These are phyloP conservation scores for Melanargia galathea DNA, from an alignment of 2,888 invertebrate genomes.

Conservation along the genomic window DNA sequence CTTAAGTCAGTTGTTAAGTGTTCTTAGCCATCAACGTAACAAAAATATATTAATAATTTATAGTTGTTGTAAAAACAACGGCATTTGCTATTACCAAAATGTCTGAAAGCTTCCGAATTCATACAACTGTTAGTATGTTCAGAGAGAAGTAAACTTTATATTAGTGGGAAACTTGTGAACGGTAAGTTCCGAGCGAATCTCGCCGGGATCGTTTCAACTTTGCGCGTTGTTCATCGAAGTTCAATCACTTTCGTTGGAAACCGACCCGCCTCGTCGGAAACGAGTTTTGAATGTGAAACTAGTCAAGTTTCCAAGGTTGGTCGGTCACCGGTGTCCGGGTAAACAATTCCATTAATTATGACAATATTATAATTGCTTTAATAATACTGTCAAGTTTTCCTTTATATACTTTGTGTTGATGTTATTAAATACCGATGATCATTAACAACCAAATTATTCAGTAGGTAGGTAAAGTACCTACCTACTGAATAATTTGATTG, in stretches of 20 bases:
- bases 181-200: constrained; percentile 58
- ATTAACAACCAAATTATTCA: too few relatives aligned
- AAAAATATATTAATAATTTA: too few relatives aligned
- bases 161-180: constrained; percentile 57
- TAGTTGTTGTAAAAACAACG: too few relatives aligned
- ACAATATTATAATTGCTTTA: constrained; percentile 39
- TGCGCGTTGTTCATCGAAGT: constrained; percentile 65
- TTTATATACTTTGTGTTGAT: not conserved
- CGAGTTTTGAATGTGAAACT: constrained; percentile 62
- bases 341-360: constrained; percentile 60
- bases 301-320: constrained; percentile 66
- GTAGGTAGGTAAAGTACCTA: too few relatives aligned
- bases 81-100: too few relatives aligned
- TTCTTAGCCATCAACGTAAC: too few relatives aligned
- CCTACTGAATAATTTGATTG: too few relatives aligned
- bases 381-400: not conserved
- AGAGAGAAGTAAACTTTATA: constrained; percentile 53
- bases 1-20: too few relatives aligned
- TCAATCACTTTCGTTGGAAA: constrained; percentile 61
- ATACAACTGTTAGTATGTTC: constrained; percentile 37
- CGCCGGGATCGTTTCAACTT: constrained; percentile 62
- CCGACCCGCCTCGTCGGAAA: constrained; percentile 49
- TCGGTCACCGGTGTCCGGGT: constrained; percentile 43
- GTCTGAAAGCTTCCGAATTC: not conserved
- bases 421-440: too few relatives aligned